Evolutionary conservation across 2,888 invertebrate genomes (phyloP).

Genomic region (Trisateles emortualis): DNA sequence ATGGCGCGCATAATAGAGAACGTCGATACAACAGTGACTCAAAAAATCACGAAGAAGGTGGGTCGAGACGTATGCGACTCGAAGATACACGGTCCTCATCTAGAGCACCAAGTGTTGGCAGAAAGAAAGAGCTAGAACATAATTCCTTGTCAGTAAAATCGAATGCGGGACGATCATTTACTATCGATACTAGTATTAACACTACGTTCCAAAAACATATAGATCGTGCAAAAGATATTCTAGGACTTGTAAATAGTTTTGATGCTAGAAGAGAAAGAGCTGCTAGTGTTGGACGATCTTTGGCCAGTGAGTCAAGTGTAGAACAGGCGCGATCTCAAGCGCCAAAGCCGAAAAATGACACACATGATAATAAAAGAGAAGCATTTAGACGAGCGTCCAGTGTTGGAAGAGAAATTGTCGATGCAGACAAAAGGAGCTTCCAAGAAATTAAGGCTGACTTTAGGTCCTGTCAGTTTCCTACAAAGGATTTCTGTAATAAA

Average conservation of each 20-base stretch:
- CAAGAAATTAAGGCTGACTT: constrained; percentile 77
- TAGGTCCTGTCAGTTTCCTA: constrained; percentile 56
- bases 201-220: constrained; percentile 69
- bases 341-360: constrained; percentile 11
- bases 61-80: constrained; percentile 25
- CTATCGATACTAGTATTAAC: constrained; percentile 75
- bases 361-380: constrained; percentile 35
- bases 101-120: constrained; percentile 49
- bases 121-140: constrained; percentile 38
- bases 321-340: constrained; percentile 23
- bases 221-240: constrained; percentile 49
- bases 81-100: constrained; percentile 33
- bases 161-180: constrained; percentile 64
- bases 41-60: constrained; percentile 47
- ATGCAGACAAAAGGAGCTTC: constrained; percentile 56
- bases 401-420: constrained; percentile 63
- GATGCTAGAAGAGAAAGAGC: constrained; percentile 70
- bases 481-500: constrained; percentile 24
- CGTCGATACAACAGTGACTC: constrained; percentile 47
- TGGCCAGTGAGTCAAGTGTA: constrained; percentile 49
- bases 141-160: constrained; percentile 61
- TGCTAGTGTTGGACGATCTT: constrained; percentile 72
- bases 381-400: constrained; percentile 69
- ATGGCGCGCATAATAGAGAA: constrained; percentile 42
- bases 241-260: constrained; percentile 55